Percentiles rank a stretch among this genome's conserved stretches.
phyloP scores from a whole-genome alignment of 2,888 invertebrate genomes.

The Tenodera sinensis region DNA sequence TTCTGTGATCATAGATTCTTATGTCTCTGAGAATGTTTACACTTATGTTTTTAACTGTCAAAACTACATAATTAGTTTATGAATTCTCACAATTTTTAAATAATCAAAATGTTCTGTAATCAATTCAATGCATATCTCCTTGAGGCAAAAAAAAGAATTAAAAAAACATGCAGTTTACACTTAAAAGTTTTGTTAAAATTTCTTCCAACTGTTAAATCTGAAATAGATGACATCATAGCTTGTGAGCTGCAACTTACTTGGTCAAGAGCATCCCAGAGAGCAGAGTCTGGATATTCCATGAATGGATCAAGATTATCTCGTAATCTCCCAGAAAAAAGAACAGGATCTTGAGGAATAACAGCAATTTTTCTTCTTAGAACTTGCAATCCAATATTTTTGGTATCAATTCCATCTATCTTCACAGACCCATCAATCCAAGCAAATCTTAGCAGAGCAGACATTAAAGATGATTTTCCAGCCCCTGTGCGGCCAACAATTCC shows the following conservation, averaged over 20 bases:
- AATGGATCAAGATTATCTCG: conserved; percentile 53
- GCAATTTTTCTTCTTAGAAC: conserved; percentile 58
- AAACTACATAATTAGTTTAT: no score
- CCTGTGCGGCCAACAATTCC: conserved; percentile 67
- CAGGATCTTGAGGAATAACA: conserved; percentile 61
- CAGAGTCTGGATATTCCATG: conserved; percentile 46
- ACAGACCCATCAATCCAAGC: conserved; percentile 65
- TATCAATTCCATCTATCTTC: conserved; percentile 61
- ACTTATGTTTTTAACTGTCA: no score
- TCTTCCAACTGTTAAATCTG: no score
- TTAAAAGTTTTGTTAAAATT: no score
- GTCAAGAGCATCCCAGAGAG: conserved; percentile 48
- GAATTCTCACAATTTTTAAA: no score
- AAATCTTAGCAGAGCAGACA: conserved; percentile 64
- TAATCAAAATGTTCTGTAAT: no score
- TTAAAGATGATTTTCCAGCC: conserved; percentile 67
- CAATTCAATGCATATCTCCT: no score
- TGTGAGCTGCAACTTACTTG: neutral
- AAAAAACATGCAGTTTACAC: no score
- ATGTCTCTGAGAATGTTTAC: no score
- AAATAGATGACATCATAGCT: no score
- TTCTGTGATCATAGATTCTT: no score
- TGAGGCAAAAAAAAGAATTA: no score
- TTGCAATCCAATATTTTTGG: conserved; percentile 55
- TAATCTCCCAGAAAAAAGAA: conserved; percentile 53